Evolutionary conservation across 2,113 vertebrate genomes (phyloP), one percentile per base, ranked within the genome.

Genomic region (Aptenodytes forsteri): DNA sequence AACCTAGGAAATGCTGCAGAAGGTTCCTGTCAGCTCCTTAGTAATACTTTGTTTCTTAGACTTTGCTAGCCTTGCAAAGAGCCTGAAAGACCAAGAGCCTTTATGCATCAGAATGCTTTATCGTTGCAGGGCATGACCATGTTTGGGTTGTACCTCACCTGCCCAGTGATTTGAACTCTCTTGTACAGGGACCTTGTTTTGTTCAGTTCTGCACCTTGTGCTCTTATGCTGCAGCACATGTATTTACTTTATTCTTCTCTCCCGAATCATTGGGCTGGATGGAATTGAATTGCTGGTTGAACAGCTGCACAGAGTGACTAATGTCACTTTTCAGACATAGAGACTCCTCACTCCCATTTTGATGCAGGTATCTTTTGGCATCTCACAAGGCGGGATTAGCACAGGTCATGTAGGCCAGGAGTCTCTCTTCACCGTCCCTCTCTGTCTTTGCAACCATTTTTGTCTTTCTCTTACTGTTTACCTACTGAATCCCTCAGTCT

Each of bases 321-420:
- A 64, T 83, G 96, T 95, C 96, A 96, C 97, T 97, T 97, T 93
- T 75, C 59, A 93, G 70, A 71, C 79, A 22, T 14, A 66, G 84
- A 71, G 42, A 94, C 83, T 42, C 95, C 47, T 40, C 23, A 38
- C 77, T 80, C 65, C 72, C 65, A 66, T 98, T 99, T 69, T 93
- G 96, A 99, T 98, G 98, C 98, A 98, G 97, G 98, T 98, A 32
- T 75, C 93, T 94, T 81, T 85, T 81, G 97, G 86, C 78, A 78
- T 97, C 97, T 98, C 87, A 58, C 96, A 97, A 98, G 91, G 95
- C 58, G 18, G 71, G 83, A 94, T 97, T 90, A 96, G 79, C 46
- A 26, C 66, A 73, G 67, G 76, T 80, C 89, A 29, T 44, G 59
- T 95, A 87, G 96, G 90, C 52, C 38, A 91, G 69, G 82, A 75